Base-by-base conservation (phyloP, 2,888 invertebrate species). In the Deilephila elpenor region DNA sequence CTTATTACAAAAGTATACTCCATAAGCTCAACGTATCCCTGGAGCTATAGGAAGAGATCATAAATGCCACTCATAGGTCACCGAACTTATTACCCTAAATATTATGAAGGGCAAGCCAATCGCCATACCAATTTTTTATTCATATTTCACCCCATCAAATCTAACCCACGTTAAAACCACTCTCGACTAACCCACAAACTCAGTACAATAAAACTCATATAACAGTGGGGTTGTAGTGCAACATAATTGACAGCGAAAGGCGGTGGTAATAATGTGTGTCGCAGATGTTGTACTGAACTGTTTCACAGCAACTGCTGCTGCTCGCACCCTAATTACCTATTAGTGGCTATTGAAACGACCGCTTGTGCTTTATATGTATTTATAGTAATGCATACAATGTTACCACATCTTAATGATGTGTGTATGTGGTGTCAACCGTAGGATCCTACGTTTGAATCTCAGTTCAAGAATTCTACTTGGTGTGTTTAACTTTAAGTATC, bases 321-420 rank as follows among this genome's bases (percentile, higher is more conserved):
- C 20, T 20, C 44, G 20, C 64, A 14, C 44, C 44, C 20, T 67
- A 67, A 67, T 67, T 44, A 67, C 37, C 64, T 67, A 67, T 67
- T 44, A 67, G 64, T 67, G 64, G 44, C 20, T 44, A 67, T 56
- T 56, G 53, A 19, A 19, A 20, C 64, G 5, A 67, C 64, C 4
- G 44, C 19, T 19, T 32, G 0, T 32, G 5, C 19, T 44, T 11
- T 25, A 14, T 60, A 60, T 6, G 59, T 60, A 25, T 1, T 11
- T 60, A 8, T 29, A 29, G 14, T 53, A 19, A 37, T 19, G 19
- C 53, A 19, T 53, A 53, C 25, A 25, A 25, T 25, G 25, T 1
- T 25, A 25, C 25, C 25, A 25, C 25, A 25, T 25, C 25, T 25
- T 25, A 25, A 25, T 34, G 34, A 6, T 6, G 34, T 34, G 34